These are phyloP conservation scores for Boloria selene DNA, from an alignment of 2,888 invertebrate species.

Conservation along the genomic window DNA sequence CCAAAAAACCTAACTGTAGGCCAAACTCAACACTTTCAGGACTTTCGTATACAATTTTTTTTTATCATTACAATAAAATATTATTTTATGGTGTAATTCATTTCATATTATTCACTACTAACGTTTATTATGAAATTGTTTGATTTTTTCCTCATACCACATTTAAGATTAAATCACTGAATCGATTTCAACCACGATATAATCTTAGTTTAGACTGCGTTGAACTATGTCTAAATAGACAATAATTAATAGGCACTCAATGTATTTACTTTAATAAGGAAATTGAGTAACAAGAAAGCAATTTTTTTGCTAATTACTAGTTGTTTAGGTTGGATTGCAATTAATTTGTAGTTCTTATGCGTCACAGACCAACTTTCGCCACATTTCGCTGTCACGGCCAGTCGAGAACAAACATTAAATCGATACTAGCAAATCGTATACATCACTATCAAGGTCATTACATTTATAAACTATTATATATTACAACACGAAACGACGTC, in stretches of 20 bases:
- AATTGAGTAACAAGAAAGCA: neutral
- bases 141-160: slow-evolving; percentile 5
- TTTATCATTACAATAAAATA: neutral
- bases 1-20: slow-evolving; percentile 9
- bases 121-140: neutral
- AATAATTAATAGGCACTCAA: too few species aligned
- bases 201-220: too few species aligned
- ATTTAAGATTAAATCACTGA: slow-evolving; percentile 1
- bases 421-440: slow-evolving; percentile 50
- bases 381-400: slow-evolving; percentile 72
- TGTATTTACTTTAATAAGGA: too few species aligned
- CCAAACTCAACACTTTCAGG: neutral
- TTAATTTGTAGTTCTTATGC: slow-evolving; percentile 48
- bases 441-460: slow-evolving; percentile 58
- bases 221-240: too few species aligned
- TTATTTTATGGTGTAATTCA: neutral
- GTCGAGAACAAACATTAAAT: slow-evolving; percentile 52
- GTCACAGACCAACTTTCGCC: slow-evolving; percentile 72
- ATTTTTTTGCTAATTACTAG: slow-evolving; percentile 36
- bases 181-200: neutral
- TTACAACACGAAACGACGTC: too few species aligned
- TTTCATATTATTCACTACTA: neutral
- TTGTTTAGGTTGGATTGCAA: slow-evolving; percentile 44
- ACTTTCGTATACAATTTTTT: neutral
- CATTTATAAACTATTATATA: slow-evolving; percentile 15